Percentiles rank a stretch among this genome's conserved stretches.
Evolutionary conservation across 2,888 invertebrate species (phyloP).

Genomic region (Pyrrhosoma nymphula): DNA sequence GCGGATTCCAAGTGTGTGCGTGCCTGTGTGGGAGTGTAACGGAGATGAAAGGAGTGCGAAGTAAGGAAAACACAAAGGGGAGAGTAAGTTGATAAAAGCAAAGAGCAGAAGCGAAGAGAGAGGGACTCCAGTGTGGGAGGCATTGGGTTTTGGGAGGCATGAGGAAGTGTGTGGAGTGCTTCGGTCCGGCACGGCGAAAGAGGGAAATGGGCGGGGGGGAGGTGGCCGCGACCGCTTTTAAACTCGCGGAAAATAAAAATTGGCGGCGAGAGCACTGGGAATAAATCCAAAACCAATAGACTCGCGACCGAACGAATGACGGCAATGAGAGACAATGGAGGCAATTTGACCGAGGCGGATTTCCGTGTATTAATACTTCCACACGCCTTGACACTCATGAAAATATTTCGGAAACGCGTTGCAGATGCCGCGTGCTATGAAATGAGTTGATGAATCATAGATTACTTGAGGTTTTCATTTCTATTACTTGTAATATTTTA

Average conservation of each 20-base stretch:
- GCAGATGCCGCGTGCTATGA: too few relatives aligned
- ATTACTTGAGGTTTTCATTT: too few relatives aligned
- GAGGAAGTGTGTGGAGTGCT: neutral
- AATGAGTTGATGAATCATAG: too few relatives aligned
- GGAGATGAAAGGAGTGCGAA: constrained; percentile 12
- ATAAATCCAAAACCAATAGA: neutral
- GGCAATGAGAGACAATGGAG: neutral
- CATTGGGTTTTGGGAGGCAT: neutral
- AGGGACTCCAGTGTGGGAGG: neutral
- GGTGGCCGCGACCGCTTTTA: neutral
- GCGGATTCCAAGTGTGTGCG: neutral
- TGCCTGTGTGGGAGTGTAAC: neutral
- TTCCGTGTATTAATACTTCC: neutral
- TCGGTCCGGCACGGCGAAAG: neutral
- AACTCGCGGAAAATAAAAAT: constrained; percentile 17
- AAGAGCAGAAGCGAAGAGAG: neutral
- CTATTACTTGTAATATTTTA: too few relatives aligned
- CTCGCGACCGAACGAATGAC: neutral
- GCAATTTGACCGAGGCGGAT: neutral
- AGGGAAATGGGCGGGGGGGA: neutral
- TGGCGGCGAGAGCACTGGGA: neutral
- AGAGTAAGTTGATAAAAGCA: constrained; percentile 2
- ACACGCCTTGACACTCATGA: neutral
- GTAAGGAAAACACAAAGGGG: neutral
- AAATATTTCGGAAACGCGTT: too few relatives aligned